Evolutionary conservation across 1,140 invertebrate genomes (phyloP).

Genomic region (Zaprionus africanus): DNA sequence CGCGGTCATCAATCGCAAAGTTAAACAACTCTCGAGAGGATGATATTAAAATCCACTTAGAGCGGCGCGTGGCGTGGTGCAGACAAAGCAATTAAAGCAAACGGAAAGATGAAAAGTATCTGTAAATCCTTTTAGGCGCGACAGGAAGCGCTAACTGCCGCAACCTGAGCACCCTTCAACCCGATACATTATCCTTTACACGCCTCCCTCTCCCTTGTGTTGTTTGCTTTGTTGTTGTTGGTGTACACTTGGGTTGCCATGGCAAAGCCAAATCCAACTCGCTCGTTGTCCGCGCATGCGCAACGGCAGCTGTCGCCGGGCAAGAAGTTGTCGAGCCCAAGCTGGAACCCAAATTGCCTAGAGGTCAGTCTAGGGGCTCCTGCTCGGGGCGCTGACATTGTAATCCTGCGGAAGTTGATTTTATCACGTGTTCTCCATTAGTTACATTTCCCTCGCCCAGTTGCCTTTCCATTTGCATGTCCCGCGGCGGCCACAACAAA

Average conservation of each 20-base stretch:
- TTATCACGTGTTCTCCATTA: constrained; percentile 74
- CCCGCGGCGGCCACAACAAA: constrained; percentile 28
- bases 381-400: constrained; percentile 49
- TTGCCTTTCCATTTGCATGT: constrained; percentile 20
- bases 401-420: constrained; percentile 80
- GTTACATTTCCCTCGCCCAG: constrained; percentile 50
- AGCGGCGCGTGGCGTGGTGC: constrained; percentile 54
- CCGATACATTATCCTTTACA: constrained; percentile 58
- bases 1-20: constrained; percentile 44
- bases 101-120: constrained; percentile 45
- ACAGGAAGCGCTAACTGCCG: constrained; percentile 15
- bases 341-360: not conserved
- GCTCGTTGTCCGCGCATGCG: constrained; percentile 71
- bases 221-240: constrained; percentile 18
- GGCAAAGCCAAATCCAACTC: constrained; percentile 56
- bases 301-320: constrained; percentile 61
- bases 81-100: constrained; percentile 70
- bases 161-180: constrained; percentile 47
- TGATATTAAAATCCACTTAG: constrained; percentile 75
- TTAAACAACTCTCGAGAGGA: constrained; percentile 33
- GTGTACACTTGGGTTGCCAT: constrained; percentile 54
- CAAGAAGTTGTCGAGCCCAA: constrained; percentile 35
- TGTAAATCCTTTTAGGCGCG: constrained; percentile 72
- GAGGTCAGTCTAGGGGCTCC: constrained; percentile 1
- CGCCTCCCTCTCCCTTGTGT: not conserved